A percentile compares a stretch with the other conserved stretches of the same genome.
These are phyloP conservation scores for Engystomops pustulosus DNA, from an alignment of 2,113 vertebrate species.

Conservation along the genomic window DNA sequence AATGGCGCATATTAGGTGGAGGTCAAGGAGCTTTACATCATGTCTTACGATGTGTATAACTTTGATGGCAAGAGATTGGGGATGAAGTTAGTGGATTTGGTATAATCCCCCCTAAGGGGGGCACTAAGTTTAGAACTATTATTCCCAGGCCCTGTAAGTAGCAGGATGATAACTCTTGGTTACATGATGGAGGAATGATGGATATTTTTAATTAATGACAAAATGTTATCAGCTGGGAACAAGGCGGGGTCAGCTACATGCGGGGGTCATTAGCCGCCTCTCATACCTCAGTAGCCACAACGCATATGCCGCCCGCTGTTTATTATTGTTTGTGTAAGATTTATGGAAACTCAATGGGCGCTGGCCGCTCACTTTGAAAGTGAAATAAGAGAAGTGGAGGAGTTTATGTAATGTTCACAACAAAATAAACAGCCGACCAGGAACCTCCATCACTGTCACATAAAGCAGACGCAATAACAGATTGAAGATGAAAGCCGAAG, in stretches of 20 bases:
- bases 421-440: constrained; percentile 48
- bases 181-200: constrained; percentile 1
- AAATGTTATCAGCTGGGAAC: constrained; percentile 47
- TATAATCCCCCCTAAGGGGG: too few relatives aligned
- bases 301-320: constrained; percentile 31
- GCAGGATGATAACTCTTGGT: too few relatives aligned
- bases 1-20: too few relatives aligned
- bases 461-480: constrained; percentile 47
- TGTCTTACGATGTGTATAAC: too few relatives aligned
- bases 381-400: constrained; percentile 48
- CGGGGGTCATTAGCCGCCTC: constrained; percentile 21
- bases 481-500: constrained; percentile 17
- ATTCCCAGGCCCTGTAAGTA: not conserved
- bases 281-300: constrained; percentile 44
- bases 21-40: too few relatives aligned
- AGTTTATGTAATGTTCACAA: constrained; percentile 50
- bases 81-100: too few relatives aligned
- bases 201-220: constrained; percentile 35
- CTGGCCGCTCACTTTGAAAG: constrained; percentile 55
- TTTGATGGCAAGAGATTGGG: too few relatives aligned
- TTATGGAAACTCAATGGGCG: constrained; percentile 52
- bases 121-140: too few relatives aligned
- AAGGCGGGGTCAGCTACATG: not conserved
- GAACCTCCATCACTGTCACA: constrained; percentile 53
- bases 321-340: constrained; percentile 61